A percentile compares a stretch with the other conserved stretches of the same genome.
Conservation (phyloP, 2,113 vertebrate species). For the Lepus timidus region DNA sequence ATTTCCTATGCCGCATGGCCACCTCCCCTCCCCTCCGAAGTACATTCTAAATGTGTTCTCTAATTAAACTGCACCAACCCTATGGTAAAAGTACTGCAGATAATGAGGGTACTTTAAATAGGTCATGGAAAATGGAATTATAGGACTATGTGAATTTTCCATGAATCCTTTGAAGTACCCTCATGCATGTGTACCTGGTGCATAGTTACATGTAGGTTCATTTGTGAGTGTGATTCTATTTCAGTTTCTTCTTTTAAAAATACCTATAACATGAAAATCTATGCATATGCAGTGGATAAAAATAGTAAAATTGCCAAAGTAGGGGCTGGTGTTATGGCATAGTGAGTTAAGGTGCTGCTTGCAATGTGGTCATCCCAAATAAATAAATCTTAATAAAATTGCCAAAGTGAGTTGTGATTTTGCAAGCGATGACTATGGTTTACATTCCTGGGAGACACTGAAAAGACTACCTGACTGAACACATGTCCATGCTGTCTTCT, state of each 20-base stretch:
- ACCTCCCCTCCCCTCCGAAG: not conserved
- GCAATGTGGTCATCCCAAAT: too few relatives aligned
- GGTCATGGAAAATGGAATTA: too few relatives aligned
- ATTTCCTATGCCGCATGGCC: too few relatives aligned
- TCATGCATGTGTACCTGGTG: not conserved
- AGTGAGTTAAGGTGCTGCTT: too few relatives aligned
- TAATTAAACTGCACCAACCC: not conserved
- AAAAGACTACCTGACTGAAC: not conserved
- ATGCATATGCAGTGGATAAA: not conserved
- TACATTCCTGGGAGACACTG: not conserved
- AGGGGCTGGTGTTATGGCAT: too few relatives aligned
- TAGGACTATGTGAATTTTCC: too few relatives aligned
- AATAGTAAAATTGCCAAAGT: not conserved
- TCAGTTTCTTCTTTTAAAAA: not conserved
- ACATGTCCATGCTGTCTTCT: not conserved
- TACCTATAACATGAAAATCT: conserved; percentile 18
- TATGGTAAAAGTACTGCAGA: not conserved
- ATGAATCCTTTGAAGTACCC: too few relatives aligned
- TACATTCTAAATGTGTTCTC: conserved; percentile 8
- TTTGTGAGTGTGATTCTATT: not conserved
- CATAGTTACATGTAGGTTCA: not conserved
- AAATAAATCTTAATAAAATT: not conserved
- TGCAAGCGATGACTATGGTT: not conserved
- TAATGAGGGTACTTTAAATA: too few relatives aligned
- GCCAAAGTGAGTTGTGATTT: conserved; percentile 26